These are phyloP conservation scores for Latrodectus hesperus DNA, from an alignment of 2,888 invertebrate genomes.

Conservation along the genomic window DNA sequence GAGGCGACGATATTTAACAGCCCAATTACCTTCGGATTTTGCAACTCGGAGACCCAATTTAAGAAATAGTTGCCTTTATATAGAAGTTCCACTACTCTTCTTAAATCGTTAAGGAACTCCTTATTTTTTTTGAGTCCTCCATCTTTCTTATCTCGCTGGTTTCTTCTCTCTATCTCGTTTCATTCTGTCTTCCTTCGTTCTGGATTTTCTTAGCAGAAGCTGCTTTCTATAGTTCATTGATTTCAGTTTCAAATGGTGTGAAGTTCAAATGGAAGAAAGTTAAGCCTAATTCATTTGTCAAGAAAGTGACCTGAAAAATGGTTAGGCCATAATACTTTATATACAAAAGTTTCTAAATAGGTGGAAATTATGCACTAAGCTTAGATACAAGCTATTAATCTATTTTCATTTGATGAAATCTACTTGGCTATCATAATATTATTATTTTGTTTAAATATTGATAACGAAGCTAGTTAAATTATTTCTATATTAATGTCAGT, in stretches of 20 bases:
- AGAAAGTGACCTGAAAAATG: not conserved
- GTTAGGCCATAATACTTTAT: too few species aligned
- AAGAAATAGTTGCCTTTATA: conserved; percentile 26
- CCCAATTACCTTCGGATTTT: conserved; percentile 41
- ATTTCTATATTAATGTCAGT: too few species aligned
- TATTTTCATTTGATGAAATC: too few species aligned
- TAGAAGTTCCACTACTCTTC: conserved; percentile 24
- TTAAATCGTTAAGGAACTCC: conserved; percentile 54
- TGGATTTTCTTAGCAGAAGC: not conserved
- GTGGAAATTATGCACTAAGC: too few species aligned
- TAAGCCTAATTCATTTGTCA: conserved; percentile 59
- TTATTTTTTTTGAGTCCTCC: conserved; percentile 9
- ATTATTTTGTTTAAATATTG: too few species aligned
- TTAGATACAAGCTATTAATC: too few species aligned
- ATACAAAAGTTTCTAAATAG: too few species aligned
- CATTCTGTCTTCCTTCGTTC: conserved; percentile 8
- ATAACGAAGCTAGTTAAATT: too few species aligned
- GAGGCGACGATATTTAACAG: conserved; percentile 64
- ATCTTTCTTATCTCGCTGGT: not conserved
- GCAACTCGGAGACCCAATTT: conserved; percentile 45
- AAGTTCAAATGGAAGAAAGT: conserved; percentile 5
- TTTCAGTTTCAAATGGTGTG: conserved; percentile 16
- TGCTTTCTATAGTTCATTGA: not conserved
- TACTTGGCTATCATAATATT: too few species aligned
- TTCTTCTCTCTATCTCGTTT: not conserved